Evolutionary conservation across 1,140 invertebrate genomes (phyloP), one percentile per base, ranked within the genome.

Genomic region (Archegozetes longisetosus): DNA sequence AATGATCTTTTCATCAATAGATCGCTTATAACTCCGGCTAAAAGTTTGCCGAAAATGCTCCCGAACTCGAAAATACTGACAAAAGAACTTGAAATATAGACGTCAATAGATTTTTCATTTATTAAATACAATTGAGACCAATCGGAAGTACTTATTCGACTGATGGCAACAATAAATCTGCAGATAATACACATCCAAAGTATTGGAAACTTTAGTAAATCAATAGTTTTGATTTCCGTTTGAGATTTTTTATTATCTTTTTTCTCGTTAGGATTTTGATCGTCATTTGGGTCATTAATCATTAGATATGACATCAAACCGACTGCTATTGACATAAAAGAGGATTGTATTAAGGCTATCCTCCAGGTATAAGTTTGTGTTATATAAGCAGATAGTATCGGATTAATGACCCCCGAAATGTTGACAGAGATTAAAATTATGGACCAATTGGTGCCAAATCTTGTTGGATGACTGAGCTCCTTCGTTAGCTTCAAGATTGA

Each of bases 401-500:
- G 46, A 51, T 20, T 58, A 24, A 51, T 13, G 9, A 58, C 23
- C 12, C 48, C 46, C 13, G 57, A 40, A 22, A 58, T 27, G 25
- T 58, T 58, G 12, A 58, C 48, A 1, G 57, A 40, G 1, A 47
- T 51, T 17, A 58, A 22, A 9, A 58, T 47, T 49, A 58, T 27
- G n/a, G 57, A 49, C 57, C 57, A 58, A n/a, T 58, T 58, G 24
- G 57, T 51, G 12, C 46, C 57, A 29, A 58, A 58, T 4, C 46
- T 49, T 13, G 52, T 49, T 6, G 17, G 13, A 4, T 24, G 22
- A 46, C 57, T 58, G 47, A 50, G 20, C 3, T 49, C 9, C 40
- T 58, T 49, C 1, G 51, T 53, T 9, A 58, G n/a, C 12, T 47
- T 17, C n/a, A 58, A 2, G 1, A 47, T 47, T 9, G 48, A 23